Evolutionary conservation across 2,888 invertebrate genomes (phyloP).

Genomic region (Drosophila anceps): DNA sequence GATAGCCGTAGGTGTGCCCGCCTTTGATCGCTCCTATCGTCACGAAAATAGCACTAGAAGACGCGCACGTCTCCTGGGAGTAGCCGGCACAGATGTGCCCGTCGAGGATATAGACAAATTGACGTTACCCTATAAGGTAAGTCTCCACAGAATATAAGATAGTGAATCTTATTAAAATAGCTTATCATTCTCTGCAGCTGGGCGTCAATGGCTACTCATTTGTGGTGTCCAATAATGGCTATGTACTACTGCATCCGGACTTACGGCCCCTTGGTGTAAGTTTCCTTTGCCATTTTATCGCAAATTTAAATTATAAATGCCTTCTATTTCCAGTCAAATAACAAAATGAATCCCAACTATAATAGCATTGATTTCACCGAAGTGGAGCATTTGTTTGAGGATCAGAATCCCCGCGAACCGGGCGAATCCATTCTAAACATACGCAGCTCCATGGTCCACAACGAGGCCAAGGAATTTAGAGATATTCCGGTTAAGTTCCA

Average conservation of each 20-base stretch:
- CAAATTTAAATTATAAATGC: neutral
- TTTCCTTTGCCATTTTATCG: constrained; percentile 43
- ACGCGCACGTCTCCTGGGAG: constrained; percentile 93
- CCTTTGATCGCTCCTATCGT: constrained; percentile 91
- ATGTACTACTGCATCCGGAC: constrained; percentile 97
- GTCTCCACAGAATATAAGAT: constrained; percentile 45
- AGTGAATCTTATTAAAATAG: neutral
- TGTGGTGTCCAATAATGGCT: constrained; percentile 98
- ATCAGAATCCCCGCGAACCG: constrained; percentile 88
- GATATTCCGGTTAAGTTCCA: constrained; percentile 91
- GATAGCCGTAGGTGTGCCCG: constrained; percentile 96
- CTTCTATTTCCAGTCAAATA: constrained; percentile 63
- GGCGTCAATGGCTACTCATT: constrained; percentile 99
- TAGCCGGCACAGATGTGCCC: constrained; percentile 94
- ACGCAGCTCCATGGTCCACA: constrained; percentile 90
- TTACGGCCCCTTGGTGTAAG: constrained; percentile 93
- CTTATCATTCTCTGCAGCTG: constrained; percentile 87
- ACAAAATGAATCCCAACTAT: constrained; percentile 93
- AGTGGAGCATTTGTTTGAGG: constrained; percentile 93
- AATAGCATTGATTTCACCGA: constrained; percentile 98
- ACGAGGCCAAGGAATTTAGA: constrained; percentile 88
- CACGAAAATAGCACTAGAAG: constrained; percentile 79
- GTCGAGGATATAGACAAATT: constrained; percentile 95
- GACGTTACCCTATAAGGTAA: constrained; percentile 95
- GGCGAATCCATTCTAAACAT: constrained; percentile 86